Evolutionary conservation across 92 coral and sea anemone species (phyloP).

Genomic region (Epizoanthus rinbou): DNA sequence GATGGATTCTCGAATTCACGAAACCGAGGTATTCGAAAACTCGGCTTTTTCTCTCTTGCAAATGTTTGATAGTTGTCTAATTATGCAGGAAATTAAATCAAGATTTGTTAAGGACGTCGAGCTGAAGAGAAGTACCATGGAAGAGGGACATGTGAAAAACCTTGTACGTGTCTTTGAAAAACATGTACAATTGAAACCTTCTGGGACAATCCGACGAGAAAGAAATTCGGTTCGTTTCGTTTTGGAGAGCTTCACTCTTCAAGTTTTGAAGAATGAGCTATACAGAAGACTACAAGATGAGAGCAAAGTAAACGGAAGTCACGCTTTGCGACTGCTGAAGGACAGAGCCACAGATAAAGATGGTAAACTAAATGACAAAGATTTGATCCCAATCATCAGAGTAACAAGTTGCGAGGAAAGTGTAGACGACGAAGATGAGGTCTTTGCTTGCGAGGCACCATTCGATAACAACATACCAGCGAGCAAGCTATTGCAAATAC

Average conservation of each 20-base stretch:
- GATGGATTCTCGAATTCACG: constrained; percentile 25
- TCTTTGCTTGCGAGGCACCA: not conserved
- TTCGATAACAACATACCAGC: not conserved
- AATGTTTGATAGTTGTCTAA: constrained; percentile 30
- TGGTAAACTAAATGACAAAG: not conserved
- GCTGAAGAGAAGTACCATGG: not conserved
- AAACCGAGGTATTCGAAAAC: not conserved
- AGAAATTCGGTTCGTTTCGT: constrained; percentile 17
- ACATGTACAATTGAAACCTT: not conserved
- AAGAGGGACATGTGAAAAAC: constrained; percentile 11
- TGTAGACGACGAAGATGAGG: not conserved
- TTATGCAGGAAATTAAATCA: constrained; percentile 37
- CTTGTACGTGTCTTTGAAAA: constrained; percentile 31
- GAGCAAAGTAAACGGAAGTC: not conserved
- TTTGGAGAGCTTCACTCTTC: not conserved
- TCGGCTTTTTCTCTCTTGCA: not conserved
- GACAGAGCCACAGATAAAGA: not conserved
- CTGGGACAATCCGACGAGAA: constrained; percentile 7
- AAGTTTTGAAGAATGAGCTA: constrained; percentile 9
- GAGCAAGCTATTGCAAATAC: not conserved
- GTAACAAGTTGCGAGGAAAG: not conserved
- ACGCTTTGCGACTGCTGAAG: not conserved
- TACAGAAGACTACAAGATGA: constrained; percentile 12
- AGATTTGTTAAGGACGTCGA: constrained; percentile 22
- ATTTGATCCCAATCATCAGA: not conserved